phyloP scores from a whole-genome alignment of 2,797 vertebrate genomes.

The Anguilla pacifica region DNA sequence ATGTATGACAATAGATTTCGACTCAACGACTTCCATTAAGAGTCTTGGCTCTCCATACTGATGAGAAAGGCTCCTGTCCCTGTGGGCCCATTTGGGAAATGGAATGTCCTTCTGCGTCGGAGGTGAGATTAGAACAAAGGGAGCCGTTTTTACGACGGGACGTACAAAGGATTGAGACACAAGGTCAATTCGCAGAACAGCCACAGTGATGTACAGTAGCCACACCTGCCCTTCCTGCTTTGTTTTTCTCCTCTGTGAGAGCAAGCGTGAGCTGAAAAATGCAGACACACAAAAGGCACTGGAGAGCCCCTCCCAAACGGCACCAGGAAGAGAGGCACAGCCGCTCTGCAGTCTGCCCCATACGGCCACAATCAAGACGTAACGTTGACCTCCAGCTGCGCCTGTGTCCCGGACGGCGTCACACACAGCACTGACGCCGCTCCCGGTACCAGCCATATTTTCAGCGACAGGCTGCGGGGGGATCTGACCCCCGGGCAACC shows the following conservation, averaged over 20 bases:
- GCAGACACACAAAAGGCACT: conserved; percentile 11
- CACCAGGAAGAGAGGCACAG: conserved; percentile 22
- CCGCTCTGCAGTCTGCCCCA: neutral
- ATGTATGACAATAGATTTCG: neutral
- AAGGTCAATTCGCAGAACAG: neutral
- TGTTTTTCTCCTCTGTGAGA: neutral
- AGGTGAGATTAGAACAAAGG: neutral
- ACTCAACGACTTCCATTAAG: neutral
- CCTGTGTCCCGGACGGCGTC: neutral
- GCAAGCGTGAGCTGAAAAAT: neutral
- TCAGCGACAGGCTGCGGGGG: conserved; percentile 27
- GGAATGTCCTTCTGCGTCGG: neutral
- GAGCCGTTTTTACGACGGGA: neutral
- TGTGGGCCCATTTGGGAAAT: neutral
- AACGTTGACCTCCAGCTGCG: conserved; percentile 7
- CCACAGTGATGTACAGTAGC: neutral
- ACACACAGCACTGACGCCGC: conserved; percentile 2
- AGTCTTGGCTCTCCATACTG: neutral
- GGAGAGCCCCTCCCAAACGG: conserved; percentile 2
- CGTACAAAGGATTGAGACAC: neutral
- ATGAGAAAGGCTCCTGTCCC: neutral
- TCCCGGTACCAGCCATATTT: conserved; percentile 28
- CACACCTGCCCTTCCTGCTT: neutral
- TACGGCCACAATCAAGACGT: conserved; percentile 20
- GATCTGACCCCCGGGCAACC: conserved; percentile 24